Conservation (phyloP, 2,888 invertebrate species). For the Sialis lutaria region DNA sequence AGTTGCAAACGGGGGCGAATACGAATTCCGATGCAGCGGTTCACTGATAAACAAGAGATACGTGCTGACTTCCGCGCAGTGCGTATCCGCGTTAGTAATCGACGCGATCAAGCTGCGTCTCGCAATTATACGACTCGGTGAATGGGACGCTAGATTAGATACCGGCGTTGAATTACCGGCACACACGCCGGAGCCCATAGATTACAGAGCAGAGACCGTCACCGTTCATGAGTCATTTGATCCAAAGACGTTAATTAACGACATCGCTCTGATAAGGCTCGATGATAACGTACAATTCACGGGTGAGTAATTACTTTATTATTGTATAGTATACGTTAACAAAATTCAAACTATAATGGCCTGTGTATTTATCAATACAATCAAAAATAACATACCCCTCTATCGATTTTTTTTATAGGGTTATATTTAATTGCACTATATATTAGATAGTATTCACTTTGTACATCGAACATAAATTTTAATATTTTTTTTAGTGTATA, state of each 20-base stretch:
- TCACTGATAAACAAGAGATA: constrained; percentile 34
- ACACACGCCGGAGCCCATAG: constrained; percentile 24
- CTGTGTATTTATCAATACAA: too few species aligned
- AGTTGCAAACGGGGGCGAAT: background rate
- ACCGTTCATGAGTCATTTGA: constrained; percentile 18
- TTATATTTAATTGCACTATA: too few species aligned
- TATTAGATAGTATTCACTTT: too few species aligned
- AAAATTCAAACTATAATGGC: too few species aligned
- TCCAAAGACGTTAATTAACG: constrained; percentile 17
- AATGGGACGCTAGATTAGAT: constrained; percentile 12
- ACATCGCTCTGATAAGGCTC: constrained; percentile 23
- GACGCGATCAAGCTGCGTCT: too few species aligned
- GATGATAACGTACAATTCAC: constrained; percentile 12
- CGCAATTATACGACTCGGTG: constrained; percentile 16
- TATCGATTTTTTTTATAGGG: too few species aligned
- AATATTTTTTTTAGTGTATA: too few species aligned
- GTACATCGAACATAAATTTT: too few species aligned
- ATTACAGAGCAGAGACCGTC: constrained; percentile 18
- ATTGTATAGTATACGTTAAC: too few species aligned
- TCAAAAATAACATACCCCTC: too few species aligned
- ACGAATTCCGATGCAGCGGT: constrained; percentile 26
- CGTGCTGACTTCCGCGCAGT: constrained; percentile 41
- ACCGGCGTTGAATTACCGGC: constrained; percentile 15
- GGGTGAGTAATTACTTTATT: background rate
- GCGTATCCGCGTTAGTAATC: constrained; percentile 19